A percentile compares a stretch with the other conserved stretches of the same genome.
phyloP scores from a whole-genome alignment of 2,113 vertebrate genomes.

The Orycteropus afer region DNA sequence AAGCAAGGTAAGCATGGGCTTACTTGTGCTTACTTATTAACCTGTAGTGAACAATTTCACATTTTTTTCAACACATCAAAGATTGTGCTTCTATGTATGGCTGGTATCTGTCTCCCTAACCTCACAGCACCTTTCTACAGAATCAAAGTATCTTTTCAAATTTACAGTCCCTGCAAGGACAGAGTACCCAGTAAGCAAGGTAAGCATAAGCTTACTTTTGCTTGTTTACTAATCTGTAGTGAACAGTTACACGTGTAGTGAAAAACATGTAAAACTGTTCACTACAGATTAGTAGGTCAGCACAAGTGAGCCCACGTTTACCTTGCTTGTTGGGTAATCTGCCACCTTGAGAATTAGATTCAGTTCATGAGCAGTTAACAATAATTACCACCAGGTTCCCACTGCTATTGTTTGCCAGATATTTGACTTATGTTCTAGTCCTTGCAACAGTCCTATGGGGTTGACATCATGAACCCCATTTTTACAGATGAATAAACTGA shows the following conservation, averaged over 20 bases:
- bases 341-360: conserved; percentile 31
- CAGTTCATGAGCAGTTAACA: neutral
- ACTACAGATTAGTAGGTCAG: no score
- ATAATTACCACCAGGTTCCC: neutral
- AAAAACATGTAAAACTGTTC: no score
- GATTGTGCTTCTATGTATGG: neutral
- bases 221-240: neutral
- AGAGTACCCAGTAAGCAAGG: neutral
- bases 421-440: conserved; percentile 2
- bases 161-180: neutral
- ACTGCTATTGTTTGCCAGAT: neutral
- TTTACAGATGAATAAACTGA: conserved; percentile 59
- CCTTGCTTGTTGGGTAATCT: no score
- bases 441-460: conserved; percentile 29
- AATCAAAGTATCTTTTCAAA: neutral
- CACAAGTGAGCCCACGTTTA: no score
- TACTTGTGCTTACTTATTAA: neutral
- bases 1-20: neutral
- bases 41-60: neutral
- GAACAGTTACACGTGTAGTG: neutral
- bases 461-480: conserved; percentile 31
- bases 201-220: neutral
- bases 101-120: neutral
- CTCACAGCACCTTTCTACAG: neutral
- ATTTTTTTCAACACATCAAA: neutral